Base-by-base conservation (phyloP, 2,888 invertebrate genomes). In the Melitaea athalia region DNA sequence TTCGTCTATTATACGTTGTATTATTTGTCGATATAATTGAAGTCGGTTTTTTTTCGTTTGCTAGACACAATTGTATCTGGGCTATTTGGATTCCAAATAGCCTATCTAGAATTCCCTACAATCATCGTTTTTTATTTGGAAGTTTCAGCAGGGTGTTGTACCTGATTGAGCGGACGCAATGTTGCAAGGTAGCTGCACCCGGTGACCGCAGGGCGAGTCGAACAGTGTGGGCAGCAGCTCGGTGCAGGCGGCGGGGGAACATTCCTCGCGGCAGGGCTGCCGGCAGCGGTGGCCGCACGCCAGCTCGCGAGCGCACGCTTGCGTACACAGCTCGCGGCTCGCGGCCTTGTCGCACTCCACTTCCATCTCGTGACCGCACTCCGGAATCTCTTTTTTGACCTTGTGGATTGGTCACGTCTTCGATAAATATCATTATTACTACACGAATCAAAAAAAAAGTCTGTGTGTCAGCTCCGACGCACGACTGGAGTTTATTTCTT, bases 161-260 rank as follows among this genome's bases (percentile, higher is more conserved):
- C 60, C 67, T 10, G 33, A 31, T 50, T 31, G 14, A n/a, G 49
- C 11, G 24, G 33, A 43, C 24, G 62, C 72, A 2, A 82, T 49
- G 59, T 87, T 79, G 78, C 93, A 93, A 0, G 89, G 89, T 14
- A 92, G 78, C 14, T 77, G 73, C 45, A 92, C 87, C 47, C 69
- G 71, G 72, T 94, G 94, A 3, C 94, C 93, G 79, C 94, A 94
- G 7, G 87, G 84, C 11, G 91, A 81, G 5, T 49, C 24, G 15
- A 85, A 78, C n/a, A 68, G 68, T 5, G 70, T 68, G 0, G 78
- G 66, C 0, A 89, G 80, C 0, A 82, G 76, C 69, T 79, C 79
- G 3, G 66, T 78, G 77, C 94, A 94, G 0, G 69, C 66, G 0
- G 65, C 59, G 3, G 76, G 72, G 14, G 82, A 80, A 73, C 94